phyloP scores from a whole-genome alignment of 2,797 vertebrate species.

The Sciurus vulgaris region DNA sequence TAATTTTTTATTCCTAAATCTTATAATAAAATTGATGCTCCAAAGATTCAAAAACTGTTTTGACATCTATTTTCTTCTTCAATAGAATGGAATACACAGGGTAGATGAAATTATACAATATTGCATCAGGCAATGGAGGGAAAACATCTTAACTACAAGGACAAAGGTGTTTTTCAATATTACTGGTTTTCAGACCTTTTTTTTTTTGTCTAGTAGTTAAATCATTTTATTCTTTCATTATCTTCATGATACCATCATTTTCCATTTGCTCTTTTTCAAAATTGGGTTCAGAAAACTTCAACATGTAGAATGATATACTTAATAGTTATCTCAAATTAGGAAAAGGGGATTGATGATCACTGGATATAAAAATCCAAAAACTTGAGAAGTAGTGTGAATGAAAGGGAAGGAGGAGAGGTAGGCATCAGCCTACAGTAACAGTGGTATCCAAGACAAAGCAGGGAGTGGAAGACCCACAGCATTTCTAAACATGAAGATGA shows the following conservation, averaged over 20 bases:
- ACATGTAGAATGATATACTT: not conserved
- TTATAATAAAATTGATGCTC: too few species aligned
- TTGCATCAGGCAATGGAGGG: not conserved
- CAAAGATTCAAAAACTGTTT: not conserved
- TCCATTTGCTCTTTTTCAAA: not conserved
- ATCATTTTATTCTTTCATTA: not conserved
- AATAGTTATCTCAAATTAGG: not conserved
- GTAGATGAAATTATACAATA: not conserved
- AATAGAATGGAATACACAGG: not conserved
- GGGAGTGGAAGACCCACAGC: not conserved
- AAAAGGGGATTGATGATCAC: not conserved
- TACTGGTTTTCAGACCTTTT: not conserved
- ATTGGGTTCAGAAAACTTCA: not conserved
- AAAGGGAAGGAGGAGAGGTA: not conserved
- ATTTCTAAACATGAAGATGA: not conserved
- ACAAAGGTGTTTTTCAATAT: not conserved
- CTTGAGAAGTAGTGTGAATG: not conserved
- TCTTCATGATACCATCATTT: not conserved
- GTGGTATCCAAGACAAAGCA: not conserved
- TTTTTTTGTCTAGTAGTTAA: not conserved
- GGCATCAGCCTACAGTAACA: not conserved
- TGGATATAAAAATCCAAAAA: not conserved
- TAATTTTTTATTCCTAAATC: too few species aligned
- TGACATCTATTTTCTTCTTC: constrained; percentile 19
- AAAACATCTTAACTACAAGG: not conserved